Conservation (phyloP, 2,888 invertebrate species). For the Calliopum simillimum region DNA sequence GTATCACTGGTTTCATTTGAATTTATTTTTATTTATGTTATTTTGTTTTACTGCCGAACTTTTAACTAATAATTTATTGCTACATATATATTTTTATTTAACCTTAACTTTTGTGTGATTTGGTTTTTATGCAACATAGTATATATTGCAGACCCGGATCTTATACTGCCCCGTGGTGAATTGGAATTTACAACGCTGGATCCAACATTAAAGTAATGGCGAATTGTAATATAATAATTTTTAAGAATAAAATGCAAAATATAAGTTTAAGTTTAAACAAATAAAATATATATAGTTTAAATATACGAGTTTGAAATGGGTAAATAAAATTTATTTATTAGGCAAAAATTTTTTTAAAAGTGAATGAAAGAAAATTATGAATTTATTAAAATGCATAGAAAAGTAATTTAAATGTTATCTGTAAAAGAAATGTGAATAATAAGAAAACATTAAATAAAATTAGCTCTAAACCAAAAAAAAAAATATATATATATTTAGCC, state of each 20-base stretch:
- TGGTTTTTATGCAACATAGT: conserved; percentile 59
- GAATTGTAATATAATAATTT: background rate
- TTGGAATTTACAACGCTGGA: conserved; percentile 68
- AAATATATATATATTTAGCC: conserved; percentile 4
- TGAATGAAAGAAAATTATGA: background rate
- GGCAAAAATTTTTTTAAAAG: background rate
- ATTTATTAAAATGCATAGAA: background rate
- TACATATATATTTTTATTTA: no score
- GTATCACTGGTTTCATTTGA: no score
- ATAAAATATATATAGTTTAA: background rate
- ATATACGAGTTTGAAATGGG: background rate
- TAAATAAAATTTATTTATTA: background rate
- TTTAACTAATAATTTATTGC: no score
- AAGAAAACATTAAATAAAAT: background rate
- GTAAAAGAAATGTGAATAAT: background rate
- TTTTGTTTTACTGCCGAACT: no score
- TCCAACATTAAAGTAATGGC: conserved; percentile 62
- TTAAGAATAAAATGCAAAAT: background rate
- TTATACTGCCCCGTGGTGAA: conserved; percentile 68
- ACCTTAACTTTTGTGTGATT: background rate
- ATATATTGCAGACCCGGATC: conserved; percentile 69
- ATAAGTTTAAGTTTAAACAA: background rate
- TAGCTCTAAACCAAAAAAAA: background rate
- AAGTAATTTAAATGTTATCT: background rate
- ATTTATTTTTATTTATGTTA: no score